A percentile compares a stretch with the other conserved stretches of the same genome.
These are phyloP conservation scores for Gymnoscelis rufifasciata DNA, from an alignment of 2,888 invertebrate genomes.

Conservation along the genomic window DNA sequence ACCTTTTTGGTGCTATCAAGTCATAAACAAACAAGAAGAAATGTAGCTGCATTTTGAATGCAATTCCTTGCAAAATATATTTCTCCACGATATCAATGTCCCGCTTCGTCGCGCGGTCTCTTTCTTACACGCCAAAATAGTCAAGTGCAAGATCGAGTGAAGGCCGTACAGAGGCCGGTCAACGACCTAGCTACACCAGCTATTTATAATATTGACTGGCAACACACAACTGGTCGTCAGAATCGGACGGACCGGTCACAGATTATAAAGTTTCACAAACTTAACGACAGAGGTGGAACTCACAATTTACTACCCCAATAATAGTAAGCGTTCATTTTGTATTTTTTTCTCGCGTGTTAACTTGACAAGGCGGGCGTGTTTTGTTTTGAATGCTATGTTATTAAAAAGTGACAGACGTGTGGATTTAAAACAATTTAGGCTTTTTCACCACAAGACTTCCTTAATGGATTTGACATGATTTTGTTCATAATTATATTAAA, in stretches of 20 bases:
- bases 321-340: constrained; percentile 12
- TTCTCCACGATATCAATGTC: constrained; percentile 9
- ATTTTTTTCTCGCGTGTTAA: background rate
- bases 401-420: too few species aligned
- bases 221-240: constrained; percentile 40
- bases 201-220: constrained; percentile 59
- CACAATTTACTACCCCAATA: constrained; percentile 19
- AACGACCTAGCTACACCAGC: constrained; percentile 51
- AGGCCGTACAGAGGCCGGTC: constrained; percentile 75
- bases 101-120: constrained; percentile 31
- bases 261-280: background rate
- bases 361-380: background rate
- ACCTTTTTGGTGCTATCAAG: too few species aligned
- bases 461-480: too few species aligned
- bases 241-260: constrained; percentile 21
- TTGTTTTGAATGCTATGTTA: too few species aligned
- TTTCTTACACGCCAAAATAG: constrained; percentile 36
- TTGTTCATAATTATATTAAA: too few species aligned
- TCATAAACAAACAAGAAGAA: constrained; percentile 7
- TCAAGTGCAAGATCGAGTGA: constrained; percentile 45
- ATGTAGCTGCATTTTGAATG: constrained; percentile 9
- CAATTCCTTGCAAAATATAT: too few species aligned
- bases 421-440: too few species aligned
- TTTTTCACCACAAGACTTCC: too few species aligned
- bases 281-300: constrained; percentile 35